A percentile compares a stretch with the other conserved stretches of the same genome.
phyloP scores from a whole-genome alignment of 2,888 invertebrate species.

The Icerya purchasi region DNA sequence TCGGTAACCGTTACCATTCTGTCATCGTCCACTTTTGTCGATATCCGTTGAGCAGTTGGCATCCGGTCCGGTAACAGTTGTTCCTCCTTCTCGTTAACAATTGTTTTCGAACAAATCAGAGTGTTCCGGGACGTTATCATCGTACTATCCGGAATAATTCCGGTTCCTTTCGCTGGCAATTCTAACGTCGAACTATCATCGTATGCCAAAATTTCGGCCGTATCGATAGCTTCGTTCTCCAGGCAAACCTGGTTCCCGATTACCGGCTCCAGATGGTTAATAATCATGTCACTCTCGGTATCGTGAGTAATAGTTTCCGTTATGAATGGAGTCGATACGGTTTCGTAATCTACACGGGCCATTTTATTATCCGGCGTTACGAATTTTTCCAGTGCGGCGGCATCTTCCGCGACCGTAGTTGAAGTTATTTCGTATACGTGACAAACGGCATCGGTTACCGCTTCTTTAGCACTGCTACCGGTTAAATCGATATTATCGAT shows the following conservation, averaged over 20 bases:
- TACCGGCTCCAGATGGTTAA: conserved; percentile 17
- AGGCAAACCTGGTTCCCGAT: conserved; percentile 19
- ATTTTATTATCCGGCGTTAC: conserved; percentile 21
- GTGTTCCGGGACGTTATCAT: conserved; percentile 11
- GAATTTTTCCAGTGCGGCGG: conserved; percentile 17
- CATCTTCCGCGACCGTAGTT: not conserved
- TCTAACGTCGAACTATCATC: conserved; percentile 28
- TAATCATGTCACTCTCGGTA: conserved; percentile 19
- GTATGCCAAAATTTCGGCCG: conserved; percentile 29
- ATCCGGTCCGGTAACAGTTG: conserved; percentile 21
- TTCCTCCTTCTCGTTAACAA: conserved; percentile 31
- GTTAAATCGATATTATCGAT: too few species aligned
- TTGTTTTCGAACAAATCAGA: conserved; percentile 21
- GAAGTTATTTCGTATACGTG: not conserved
- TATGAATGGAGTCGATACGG: too few species aligned
- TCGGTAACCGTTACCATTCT: too few species aligned
- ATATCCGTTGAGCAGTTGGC: conserved; percentile 5
- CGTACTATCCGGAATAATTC: not conserved
- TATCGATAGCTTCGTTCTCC: conserved; percentile 30
- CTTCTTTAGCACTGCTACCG: conserved; percentile 4
- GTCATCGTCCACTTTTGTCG: too few species aligned
- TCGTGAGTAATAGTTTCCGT: conserved; percentile 20
- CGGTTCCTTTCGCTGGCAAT: too few species aligned
- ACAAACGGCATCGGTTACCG: not conserved
- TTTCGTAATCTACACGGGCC: conserved; percentile 20